Evolutionary conservation across 30 jellyfish, hydroid and myxozoan genomes (phyloP), one percentile per base, ranked within the genome.

Genomic region (Hydractinia symbiolongicarpus): DNA sequence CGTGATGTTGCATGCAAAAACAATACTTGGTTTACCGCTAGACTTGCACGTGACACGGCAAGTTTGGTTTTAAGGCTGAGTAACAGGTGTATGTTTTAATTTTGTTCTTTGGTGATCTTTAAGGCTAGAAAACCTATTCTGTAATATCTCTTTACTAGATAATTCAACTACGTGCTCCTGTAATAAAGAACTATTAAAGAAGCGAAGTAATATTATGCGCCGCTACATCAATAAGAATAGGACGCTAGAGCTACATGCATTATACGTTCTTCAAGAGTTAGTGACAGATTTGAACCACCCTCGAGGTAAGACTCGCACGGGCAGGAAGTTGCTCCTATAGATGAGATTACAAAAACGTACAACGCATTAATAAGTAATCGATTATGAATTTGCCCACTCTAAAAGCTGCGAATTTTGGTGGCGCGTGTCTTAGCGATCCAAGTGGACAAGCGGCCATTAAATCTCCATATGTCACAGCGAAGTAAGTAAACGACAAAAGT

Each of bases 211-310:
- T 61, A 76, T 88, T 7, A 67, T 88, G 5, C 20, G 72, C 82
- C 73, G 81, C 61, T 88, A 83, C 76, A 79, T 83, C 5, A 87
- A 69, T 64, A 70, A 71, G 13, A 88, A 88, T 50, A 77, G 53
- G 49, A 49, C 49, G 5, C 67, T 30, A 53, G 90, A 88, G 64
- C 54, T 88, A 61, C 82, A 82, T 15, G 90, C 86, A n/a, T 64
- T 83, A 56, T 82, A 51, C 66, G 93, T 87, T 68, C 84, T 84
- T 5, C 96, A 88, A 75, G 16, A 44, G 6, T 82, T 83, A 20
- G 89, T 85, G 5, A 88, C 78, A 19, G 84, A 72, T 11, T 61
- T 88, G 20, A 67, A 79, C 67, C 96, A 88, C 60, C 96, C 96
- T 19, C 61, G 55, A 77, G 96, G 96, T 88, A 82, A 10, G 10